Conservation (phyloP, 1,140 invertebrate genomes). For the Cydia fagiglandana region DNA sequence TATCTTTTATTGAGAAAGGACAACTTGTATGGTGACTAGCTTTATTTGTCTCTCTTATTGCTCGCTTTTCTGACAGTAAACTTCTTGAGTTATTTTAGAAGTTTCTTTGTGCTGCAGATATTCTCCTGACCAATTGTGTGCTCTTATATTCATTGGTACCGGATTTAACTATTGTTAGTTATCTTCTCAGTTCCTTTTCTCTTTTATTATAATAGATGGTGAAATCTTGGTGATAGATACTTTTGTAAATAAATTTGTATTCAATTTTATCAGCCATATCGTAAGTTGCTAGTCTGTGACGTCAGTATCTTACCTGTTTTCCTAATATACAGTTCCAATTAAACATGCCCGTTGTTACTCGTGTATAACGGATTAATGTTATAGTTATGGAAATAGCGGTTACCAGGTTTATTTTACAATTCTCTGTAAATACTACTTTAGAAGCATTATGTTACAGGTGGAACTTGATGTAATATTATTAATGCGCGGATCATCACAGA, state of each 20-base stretch:
- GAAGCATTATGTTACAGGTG: slow-evolving; percentile 24
- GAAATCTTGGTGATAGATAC: slow-evolving; percentile 17
- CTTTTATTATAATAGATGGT: slow-evolving; percentile 4
- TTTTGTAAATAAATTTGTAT: slow-evolving; percentile 17
- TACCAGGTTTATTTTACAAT: slow-evolving; percentile 37
- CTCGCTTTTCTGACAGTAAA: neutral
- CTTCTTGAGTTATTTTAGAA: neutral
- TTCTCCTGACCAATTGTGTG: neutral
- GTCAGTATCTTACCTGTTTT: slow-evolving; percentile 16
- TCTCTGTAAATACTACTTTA: slow-evolving; percentile 16
- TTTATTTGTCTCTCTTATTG: neutral
- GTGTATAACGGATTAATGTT: neutral
- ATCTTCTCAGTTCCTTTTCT: neutral
- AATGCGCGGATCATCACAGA: slow-evolving; percentile 19
- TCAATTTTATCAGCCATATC: slow-evolving; percentile 12
- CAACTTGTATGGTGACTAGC: neutral
- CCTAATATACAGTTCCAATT: neutral
- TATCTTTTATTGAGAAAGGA: neutral
- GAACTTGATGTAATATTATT: neutral
- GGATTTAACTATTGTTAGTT: neutral
- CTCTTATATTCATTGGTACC: neutral
- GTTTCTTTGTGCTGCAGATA: neutral
- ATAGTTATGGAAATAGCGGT: slow-evolving; percentile 32
- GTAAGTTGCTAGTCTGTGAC: slow-evolving; percentile 20
- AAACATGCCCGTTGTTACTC: slow-evolving; percentile 1